Evolutionary conservation across 2,888 invertebrate species (phyloP).

Genomic region (Pyralis farinalis): DNA sequence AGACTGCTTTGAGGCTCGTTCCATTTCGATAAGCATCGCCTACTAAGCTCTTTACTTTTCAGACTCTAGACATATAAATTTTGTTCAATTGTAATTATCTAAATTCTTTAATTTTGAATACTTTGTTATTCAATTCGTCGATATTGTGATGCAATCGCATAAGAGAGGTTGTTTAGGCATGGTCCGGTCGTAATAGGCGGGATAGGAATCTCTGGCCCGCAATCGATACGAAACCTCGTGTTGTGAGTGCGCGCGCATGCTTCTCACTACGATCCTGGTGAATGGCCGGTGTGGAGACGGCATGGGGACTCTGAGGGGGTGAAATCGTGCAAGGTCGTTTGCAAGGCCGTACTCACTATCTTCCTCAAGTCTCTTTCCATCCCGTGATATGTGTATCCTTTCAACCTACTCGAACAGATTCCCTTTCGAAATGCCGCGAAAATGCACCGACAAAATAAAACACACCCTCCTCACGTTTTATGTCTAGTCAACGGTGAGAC

Average conservation of each 20-base stretch:
- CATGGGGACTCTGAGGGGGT: conserved; percentile 50
- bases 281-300: conserved; percentile 64
- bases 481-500: conserved; percentile 40
- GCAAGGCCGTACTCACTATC: conserved; percentile 67
- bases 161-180: conserved; percentile 29
- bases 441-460: conserved; percentile 55
- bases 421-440: conserved; percentile 58
- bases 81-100: too few species aligned
- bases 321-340: conserved; percentile 60
- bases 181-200: conserved; percentile 38
- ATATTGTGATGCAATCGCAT: conserved; percentile 25
- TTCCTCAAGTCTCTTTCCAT: conserved; percentile 48
- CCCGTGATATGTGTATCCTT: conserved; percentile 16
- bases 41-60: neutral
- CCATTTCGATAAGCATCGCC: neutral
- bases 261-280: conserved; percentile 56
- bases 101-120: neutral
- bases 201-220: conserved; percentile 42
- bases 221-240: conserved; percentile 66
- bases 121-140: neutral
- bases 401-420: conserved; percentile 45
- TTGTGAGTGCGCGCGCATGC: conserved; percentile 64
- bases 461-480: conserved; percentile 43
- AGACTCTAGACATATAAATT: too few species aligned
- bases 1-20: conserved; percentile 9